Base-by-base conservation (phyloP, 2,797 vertebrate genomes). In the Parambassis ranga region DNA sequence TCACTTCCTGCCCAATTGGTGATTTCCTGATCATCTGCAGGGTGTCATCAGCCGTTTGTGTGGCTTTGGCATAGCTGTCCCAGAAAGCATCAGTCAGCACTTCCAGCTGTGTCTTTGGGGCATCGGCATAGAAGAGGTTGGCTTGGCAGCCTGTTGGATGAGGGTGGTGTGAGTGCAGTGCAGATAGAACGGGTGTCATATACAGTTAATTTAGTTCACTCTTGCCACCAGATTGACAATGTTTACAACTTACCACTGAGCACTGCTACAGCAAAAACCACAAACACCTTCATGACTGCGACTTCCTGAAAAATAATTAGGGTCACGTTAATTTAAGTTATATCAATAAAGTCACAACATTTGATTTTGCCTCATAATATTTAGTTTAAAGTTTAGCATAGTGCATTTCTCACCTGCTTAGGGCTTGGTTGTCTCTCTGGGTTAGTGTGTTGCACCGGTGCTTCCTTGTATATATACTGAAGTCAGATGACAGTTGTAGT, bases 61-160 rank as follows among this genome's bases (percentile, higher is more conserved):
- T 93, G 53, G 90, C 86, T 39, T 91, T 90, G 37, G 79, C 78
- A 16, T 93, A 77, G 27, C 93, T 93, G 18, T 92, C 89, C 92
- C 92, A 94, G 79, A 94, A 93, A 16, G 90, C 92, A 84, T 93
- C 90, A 1, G 71, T 92, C 43, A 93, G 26, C 35, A 91, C 86
- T 43, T 94, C 93, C 48, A 93, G 77, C 61, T 88, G 87, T 33
- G 90, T 86, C 51, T 90, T 92, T 10, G 91, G 89, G n/a, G 86
- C 85, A 65, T 95, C 92, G 20, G 74, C 90, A 50, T 91, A 88
- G 37, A 93, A 87, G 3, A 92, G 39, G 57, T 92, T 91, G 78
- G 88, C 94, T n/a, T 93, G 71, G 71, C 91, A 92, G 43, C 91
- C 93, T 94, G 56, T 20, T 38, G 18, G 41, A 53, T 56, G 19